These are phyloP conservation scores for Dioctria rufipes DNA, from an alignment of 2,888 invertebrate species.

Conservation along the genomic window DNA sequence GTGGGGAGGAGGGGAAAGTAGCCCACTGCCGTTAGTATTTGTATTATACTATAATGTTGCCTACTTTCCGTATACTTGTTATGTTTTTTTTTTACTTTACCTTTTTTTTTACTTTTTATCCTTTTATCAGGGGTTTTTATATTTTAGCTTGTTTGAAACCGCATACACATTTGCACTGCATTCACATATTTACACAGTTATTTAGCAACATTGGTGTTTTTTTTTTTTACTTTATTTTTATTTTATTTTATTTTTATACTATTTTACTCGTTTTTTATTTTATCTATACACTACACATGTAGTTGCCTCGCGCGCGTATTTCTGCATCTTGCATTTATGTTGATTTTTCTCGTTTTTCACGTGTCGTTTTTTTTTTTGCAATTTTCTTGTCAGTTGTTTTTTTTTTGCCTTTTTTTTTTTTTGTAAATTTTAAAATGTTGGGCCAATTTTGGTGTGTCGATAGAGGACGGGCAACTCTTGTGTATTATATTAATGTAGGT, in stretches of 20 bases:
- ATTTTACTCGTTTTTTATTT: constrained; percentile 33
- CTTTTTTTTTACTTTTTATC: constrained; percentile 28
- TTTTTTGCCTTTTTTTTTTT: constrained; percentile 16
- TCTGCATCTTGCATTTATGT: constrained; percentile 49
- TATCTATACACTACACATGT: constrained; percentile 34
- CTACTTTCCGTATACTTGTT: constrained; percentile 16
- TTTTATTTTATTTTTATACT: constrained; percentile 25
- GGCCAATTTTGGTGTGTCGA: constrained; percentile 53
- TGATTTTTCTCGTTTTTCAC: constrained; percentile 45
- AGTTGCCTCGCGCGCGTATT: constrained; percentile 36
- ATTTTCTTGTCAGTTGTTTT: constrained; percentile 34
- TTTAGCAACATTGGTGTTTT: constrained; percentile 40
- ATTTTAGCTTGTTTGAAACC: constrained; percentile 47
- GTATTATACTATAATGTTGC: constrained; percentile 48
- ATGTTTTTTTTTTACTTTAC: constrained; percentile 11
- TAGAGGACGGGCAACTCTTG: constrained; percentile 47
- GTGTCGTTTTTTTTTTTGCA: constrained; percentile 18
- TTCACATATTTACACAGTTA: constrained; percentile 47
- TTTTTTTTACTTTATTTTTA: constrained; percentile 1
- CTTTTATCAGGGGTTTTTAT: constrained; percentile 35
- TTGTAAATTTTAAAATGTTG: constrained; percentile 50
- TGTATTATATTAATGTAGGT: constrained; percentile 15
- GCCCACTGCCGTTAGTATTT: constrained; percentile 36
- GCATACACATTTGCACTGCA: constrained; percentile 15
- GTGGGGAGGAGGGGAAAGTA: constrained; percentile 45